Base-by-base conservation (phyloP, 2,113 vertebrate species). In the Gnathonemus longibarbis region DNA sequence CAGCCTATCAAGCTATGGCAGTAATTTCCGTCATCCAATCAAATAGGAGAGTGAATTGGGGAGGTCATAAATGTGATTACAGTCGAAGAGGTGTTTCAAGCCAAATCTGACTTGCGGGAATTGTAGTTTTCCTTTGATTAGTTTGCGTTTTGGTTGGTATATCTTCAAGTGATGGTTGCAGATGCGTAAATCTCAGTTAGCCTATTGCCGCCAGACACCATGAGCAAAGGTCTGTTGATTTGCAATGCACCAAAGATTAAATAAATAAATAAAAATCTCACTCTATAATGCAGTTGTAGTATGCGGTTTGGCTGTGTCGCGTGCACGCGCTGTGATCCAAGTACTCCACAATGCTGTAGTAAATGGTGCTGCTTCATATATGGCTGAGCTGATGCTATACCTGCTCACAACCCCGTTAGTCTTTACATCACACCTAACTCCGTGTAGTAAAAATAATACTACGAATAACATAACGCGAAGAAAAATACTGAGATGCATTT, bases 41-140 rank as follows among this genome's bases (percentile, higher is more conserved):
- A 90, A 48, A 50, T 46, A 15, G 2, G 39, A 87, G 84, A 42
- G 10, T 70, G 56, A 87, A 90, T 39, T 42, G 89, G 46, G 31
- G 3, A 0, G n/a, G 84, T 0, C 19, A 87, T 87, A 31, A 42
- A 45, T 35, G 27, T 74, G 84, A 66, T 87, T 50, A 19, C 42
- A 21, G 48, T 53, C 15, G 3, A 48, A 62, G 11, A 87, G 13
- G 35, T 66, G 35, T 88, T 90, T n/a, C 31, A 77, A 66, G 84
- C 84, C 27, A 74, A 89, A 62, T 35, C 19, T 52, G 21, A 19
- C 1, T 39, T 77, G 45, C 87, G 89, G 89, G 84, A 90, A 52
- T 90, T 90, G 89, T 90, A 90, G 89, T 90, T 90, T 77, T 74
- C 27, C 21, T 70, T 50, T 48, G 35, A 58, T 24, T 50, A 52